Evolutionary conservation across 2,797 vertebrate species (phyloP).

Genomic region (Pangasius sanitwongsei): DNA sequence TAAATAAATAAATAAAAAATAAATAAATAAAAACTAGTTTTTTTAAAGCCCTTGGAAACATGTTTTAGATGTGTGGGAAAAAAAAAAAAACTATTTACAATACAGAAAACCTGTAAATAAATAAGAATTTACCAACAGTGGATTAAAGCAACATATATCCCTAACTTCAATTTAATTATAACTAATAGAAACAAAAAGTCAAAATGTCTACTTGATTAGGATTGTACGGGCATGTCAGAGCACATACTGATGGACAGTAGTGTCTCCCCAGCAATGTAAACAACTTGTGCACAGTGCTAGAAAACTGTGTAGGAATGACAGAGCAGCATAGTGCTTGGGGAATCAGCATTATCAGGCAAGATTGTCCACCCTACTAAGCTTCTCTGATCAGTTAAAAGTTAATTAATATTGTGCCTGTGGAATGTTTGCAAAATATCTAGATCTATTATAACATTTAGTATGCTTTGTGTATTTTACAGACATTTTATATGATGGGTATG

Average conservation of each 20-base stretch:
- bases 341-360: not conserved
- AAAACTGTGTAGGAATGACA: not conserved
- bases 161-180: not conserved
- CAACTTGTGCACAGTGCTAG: not conserved
- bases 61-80: not conserved
- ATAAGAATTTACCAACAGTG: not conserved
- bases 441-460: not conserved
- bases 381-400: not conserved
- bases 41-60: not conserved
- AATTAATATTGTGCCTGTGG: not conserved
- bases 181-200: not conserved
- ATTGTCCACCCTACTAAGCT: not conserved
- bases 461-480: not conserved
- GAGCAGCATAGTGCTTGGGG: not conserved
- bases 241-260: not conserved
- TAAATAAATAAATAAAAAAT: not conserved
- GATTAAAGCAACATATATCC: not conserved
- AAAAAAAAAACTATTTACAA: not conserved
- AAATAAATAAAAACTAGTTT: too few relatives aligned
- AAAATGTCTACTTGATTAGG: not conserved
- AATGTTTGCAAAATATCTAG: not conserved
- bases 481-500: too few relatives aligned
- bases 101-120: too few relatives aligned
- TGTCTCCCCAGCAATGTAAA: not conserved
- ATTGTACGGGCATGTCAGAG: not conserved